These are phyloP conservation scores for Phrynocephalus vlangalii DNA, from an alignment of 2,797 vertebrate genomes.

Conservation along the genomic window DNA sequence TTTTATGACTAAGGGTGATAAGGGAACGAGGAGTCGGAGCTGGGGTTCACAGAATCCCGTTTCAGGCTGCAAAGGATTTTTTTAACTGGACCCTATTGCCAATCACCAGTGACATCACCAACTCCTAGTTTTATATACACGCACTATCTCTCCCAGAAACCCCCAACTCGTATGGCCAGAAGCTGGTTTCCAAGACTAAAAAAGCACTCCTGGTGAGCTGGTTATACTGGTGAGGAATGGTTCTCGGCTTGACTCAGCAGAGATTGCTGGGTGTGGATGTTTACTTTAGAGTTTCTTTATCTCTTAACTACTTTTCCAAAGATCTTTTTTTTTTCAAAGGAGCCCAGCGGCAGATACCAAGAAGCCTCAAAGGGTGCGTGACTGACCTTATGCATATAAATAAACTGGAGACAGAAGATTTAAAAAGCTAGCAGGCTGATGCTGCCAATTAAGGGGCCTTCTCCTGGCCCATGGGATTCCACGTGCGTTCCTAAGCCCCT, in stretches of 20 bases:
- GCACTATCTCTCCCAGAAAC: no score
- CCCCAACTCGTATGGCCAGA: no score
- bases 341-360: neutral
- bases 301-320: slow-evolving; percentile 20
- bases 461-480: neutral
- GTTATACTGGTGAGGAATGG: neutral
- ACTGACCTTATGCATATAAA: neutral
- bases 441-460: neutral
- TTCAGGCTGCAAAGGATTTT: no score
- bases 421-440: no score
- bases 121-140: no score
- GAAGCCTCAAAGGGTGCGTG: slow-evolving; percentile 13
- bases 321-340: neutral
- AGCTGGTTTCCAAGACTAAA: no score
- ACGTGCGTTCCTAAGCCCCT: neutral
- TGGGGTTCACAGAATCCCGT: no score
- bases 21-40: neutral
- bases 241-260: slow-evolving; percentile 22
- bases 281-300: slow-evolving; percentile 52
- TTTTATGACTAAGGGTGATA: no score
- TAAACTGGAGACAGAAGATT: neutral
- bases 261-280: neutral
- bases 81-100: no score
- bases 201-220: neutral
- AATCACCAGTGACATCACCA: no score